A percentile compares a stretch with the other conserved stretches of the same genome.
phyloP scores from a whole-genome alignment of 2,888 invertebrate genomes.

The Notocelia uddmanniana region DNA sequence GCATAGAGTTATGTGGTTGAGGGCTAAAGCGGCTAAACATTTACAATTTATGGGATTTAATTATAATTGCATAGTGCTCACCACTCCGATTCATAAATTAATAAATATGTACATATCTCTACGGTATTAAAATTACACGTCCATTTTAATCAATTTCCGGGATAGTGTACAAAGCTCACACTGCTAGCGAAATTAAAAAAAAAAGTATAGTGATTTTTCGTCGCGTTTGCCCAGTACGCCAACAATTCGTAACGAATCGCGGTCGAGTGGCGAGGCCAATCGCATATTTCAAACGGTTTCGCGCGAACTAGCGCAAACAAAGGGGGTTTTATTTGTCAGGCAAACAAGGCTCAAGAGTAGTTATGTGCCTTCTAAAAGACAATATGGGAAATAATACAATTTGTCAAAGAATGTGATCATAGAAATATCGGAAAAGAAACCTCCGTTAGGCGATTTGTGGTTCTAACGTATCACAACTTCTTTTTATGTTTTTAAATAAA shows the following conservation, averaged over 20 bases:
- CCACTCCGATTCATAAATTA: background rate
- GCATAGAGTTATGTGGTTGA: background rate
- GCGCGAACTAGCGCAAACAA: conserved; percentile 51
- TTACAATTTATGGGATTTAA: background rate
- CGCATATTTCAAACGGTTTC: conserved; percentile 54
- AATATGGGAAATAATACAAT: conserved; percentile 27
- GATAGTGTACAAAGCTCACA: conserved; percentile 46
- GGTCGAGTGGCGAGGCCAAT: conserved; percentile 50
- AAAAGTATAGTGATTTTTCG: conserved; percentile 48
- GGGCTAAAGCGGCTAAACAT: too few relatives aligned
- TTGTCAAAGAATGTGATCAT: background rate
- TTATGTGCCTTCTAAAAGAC: conserved; percentile 13
- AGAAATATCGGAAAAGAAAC: background rate
- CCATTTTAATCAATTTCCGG: conserved; percentile 40
- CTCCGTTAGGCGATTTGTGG: background rate
- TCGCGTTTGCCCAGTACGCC: conserved; percentile 49
- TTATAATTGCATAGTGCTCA: background rate
- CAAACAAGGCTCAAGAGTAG: conserved; percentile 45
- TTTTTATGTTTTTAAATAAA: background rate
- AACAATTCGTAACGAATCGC: conserved; percentile 54
- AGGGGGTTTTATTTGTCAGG: conserved; percentile 52
- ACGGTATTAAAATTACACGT: conserved; percentile 20
- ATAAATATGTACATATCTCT: background rate
- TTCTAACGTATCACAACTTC: background rate
- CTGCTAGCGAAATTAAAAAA: conserved; percentile 47